Percentiles rank a stretch among this genome's conserved stretches.
Conservation (phyloP, 2,113 vertebrate genomes). For the Zootoca vivipara region DNA sequence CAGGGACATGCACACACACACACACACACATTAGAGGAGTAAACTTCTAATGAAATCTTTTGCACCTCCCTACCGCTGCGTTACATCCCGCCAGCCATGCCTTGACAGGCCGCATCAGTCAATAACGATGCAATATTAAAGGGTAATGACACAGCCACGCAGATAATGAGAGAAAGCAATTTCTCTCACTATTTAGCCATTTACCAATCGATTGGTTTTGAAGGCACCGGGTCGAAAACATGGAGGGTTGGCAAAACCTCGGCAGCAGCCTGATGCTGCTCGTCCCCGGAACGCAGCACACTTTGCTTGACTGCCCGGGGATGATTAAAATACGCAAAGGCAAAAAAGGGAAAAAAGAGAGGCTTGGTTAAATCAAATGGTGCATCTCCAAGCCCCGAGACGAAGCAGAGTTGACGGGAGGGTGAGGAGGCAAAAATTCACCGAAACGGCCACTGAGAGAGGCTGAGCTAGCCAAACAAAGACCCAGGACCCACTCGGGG, state of each 20-base stretch:
- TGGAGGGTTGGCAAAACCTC: slow-evolving; percentile 12
- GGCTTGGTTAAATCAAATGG: slow-evolving; percentile 37
- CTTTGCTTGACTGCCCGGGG: slow-evolving; percentile 40
- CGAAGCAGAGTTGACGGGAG: neutral
- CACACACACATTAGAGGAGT: slow-evolving; percentile 14
- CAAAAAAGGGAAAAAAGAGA: neutral
- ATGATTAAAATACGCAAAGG: slow-evolving; percentile 26
- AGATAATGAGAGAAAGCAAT: slow-evolving; percentile 71
- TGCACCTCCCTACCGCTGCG: slow-evolving; percentile 43
- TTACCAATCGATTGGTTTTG: slow-evolving; percentile 66
- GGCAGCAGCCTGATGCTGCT: neutral
- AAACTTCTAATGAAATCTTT: slow-evolving; percentile 58
- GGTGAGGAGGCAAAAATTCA: neutral
- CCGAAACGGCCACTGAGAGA: accelerated
- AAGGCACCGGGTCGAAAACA: slow-evolving; percentile 57
- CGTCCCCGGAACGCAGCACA: neutral
- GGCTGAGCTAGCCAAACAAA: too few relatives aligned
- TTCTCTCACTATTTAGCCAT: slow-evolving; percentile 70
- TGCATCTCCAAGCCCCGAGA: neutral
- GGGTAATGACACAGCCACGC: slow-evolving; percentile 64
- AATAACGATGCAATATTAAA: slow-evolving; percentile 73
- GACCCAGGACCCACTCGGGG: neutral
- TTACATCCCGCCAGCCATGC: slow-evolving; percentile 50
- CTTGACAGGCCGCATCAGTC: slow-evolving; percentile 66
- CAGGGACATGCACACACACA: neutral